Base-by-base conservation (phyloP, 2,888 invertebrate species). In the Drosophila longiperda region DNA sequence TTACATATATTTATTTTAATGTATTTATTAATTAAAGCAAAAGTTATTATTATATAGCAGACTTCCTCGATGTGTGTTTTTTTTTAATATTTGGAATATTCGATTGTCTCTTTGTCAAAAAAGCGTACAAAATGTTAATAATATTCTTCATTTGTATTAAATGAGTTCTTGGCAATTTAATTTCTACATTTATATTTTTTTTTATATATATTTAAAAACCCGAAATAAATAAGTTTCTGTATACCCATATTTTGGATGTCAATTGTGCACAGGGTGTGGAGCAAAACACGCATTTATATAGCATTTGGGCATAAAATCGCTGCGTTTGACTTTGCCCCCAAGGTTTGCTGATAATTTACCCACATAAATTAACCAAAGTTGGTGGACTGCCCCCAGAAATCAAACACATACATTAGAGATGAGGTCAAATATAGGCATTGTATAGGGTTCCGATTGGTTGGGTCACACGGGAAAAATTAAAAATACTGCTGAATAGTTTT, bases 381-480 rank as follows among this genome's bases (percentile, higher is more conserved):
- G 68, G 58, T 62, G n/a, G 12, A 29, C 45, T 42, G 42, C 50
- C 20, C 34, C 45, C 66, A 48, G 36, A 17, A 36, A 34, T 11
- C 40, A 66, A 32, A 54, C 26, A 29, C 26, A 40, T 3, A 20
- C 26, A 36, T 38, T n/a, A 50, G 38, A 57, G 42, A 67, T 57
- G 58, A 57, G 64, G 61, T 53, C 50, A 61, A 63, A 70, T 64
- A 32, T 55, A 67, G 63, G 50, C 68, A 66, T 50, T 48, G 57
- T 61, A 68, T 69, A 66, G 70, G 67, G 63, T 49, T 68, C 68
- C 71, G 66, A 66, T 68, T 76, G 70, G 71, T 60, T 66, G 38
- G 62, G 68, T 64, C 88, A 72, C 73, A 66, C 53, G 80, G 83
- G 83, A 63, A 68, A 82, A 88, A 87, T 87, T 87, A 87, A 90